Evolutionary conservation across 53 echinoderm and acorn worm species (phyloP), one percentile per base, ranked within the genome.

Genomic region (Paracentrotus lividus): DNA sequence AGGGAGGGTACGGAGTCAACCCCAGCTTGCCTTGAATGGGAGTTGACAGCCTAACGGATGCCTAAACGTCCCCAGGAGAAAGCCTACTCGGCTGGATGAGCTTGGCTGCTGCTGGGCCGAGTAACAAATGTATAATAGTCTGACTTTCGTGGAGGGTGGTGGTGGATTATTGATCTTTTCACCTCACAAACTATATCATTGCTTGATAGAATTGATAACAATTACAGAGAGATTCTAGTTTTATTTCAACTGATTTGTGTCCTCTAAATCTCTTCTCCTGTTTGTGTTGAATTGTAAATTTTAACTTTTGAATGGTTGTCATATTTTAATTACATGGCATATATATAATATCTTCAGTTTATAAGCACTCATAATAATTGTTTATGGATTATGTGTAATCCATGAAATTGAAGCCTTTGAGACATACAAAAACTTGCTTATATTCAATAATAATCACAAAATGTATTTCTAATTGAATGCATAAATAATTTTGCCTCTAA

Each of bases 1-100:
- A 66, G 29, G 10, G 29, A 66, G 8, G 32, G 32, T 5, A 66
- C 9, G 32, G 66, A 66, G 66, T 66, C 32, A 66, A 66, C 32
- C 38, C 36, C 40, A 72, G 18, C 40, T 18, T 72, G 72, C 36
- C 38, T 72, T 81, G 26, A 8, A 47, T 81, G 44, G 81, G 47
- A 81, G 81, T 45, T 81, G 81, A 26, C 44, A 47, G 81, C 24
- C 44, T 36, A 81, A 81, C 81, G 81, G 72, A 81, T 81, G 81
- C 81, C 81, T 81, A 47, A 81, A 14, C 81, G n/a, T 81, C 81
- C 81, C 81, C 81, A 47, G 31, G 81, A 81, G 81, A 81, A 47
- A 38, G 81, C n/a, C 26, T 7, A 20, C 45, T 81, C 47, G 44
- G n/a, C 81, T 81, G 81, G 81, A 26, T 72, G 20, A 81, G 81